A percentile compares a stretch with the other conserved stretches of the same genome.
Evolutionary conservation across 2,797 vertebrate genomes (phyloP).

Genomic region (Gymnopithys bicolor): DNA sequence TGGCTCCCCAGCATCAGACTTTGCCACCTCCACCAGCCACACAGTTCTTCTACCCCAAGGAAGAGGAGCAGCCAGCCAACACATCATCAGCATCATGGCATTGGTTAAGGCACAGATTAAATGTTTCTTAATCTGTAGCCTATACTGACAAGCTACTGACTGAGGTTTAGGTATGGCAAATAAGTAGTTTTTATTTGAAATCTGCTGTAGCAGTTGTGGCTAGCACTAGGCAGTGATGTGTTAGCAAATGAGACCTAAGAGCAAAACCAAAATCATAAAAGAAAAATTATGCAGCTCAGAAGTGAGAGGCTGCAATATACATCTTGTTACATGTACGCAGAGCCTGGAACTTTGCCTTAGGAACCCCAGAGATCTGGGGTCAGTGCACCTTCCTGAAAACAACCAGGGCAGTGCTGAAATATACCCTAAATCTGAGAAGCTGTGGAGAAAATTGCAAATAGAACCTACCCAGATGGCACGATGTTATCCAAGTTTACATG

Average conservation of each 20-base stretch:
- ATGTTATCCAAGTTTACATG: conserved; percentile 34
- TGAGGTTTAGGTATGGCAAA: background rate
- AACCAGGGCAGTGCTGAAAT: background rate
- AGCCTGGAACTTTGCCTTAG: background rate
- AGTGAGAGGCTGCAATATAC: background rate
- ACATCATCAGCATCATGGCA: fast-evolving
- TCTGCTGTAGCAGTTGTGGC: background rate
- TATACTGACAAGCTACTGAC: background rate
- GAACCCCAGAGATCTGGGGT: background rate
- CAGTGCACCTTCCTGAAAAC: background rate
- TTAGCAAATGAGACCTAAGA: background rate
- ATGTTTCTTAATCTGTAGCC: background rate
- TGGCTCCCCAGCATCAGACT: background rate
- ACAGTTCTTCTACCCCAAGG: background rate
- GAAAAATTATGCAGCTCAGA: background rate
- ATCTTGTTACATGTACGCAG: background rate
- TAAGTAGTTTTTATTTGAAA: background rate
- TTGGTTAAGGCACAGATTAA: background rate
- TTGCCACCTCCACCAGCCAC: background rate
- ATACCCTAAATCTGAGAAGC: background rate
- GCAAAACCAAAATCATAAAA: background rate
- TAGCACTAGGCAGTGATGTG: fast-evolving
- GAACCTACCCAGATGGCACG: conserved; percentile 44
- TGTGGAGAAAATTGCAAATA: background rate
- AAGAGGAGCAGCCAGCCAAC: fast-evolving